Base-by-base conservation (phyloP, 2,888 invertebrate species). In the Dynastes tityus region DNA sequence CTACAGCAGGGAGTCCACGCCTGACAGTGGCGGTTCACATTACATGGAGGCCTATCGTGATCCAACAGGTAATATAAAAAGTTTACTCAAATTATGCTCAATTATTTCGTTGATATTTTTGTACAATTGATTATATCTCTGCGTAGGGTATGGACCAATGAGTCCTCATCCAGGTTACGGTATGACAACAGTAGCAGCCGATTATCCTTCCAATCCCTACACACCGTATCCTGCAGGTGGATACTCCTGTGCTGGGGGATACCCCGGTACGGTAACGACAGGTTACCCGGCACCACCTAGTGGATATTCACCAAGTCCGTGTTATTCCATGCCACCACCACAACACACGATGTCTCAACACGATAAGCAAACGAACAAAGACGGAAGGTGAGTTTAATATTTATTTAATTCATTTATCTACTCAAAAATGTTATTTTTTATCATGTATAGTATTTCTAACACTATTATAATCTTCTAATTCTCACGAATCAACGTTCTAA, bases 241-340 rank as follows among this genome's bases (percentile, higher is more conserved):
- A 45, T 88, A 88, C 76, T 86, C 86, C 9, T 86, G 87, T 78
- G 82, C 86, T 5, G 89, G 89, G 49, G 89, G 89, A 79, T 90
- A 90, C 84, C 90, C 89, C 80, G 91, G 89, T 78, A 89, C 90
- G 79, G 91, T 89, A 80, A 91, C 91, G 82, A 91, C 89, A 82
- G 90, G 89, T 81, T 93, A 93, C 88, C 93, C 92, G 0, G 91
- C 91, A 53, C 93, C 94, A 84, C 93, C 94, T 73, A 93, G 88
- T 51, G 80, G 78, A 80, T 95, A 95, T 88, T 93, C 94, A 75
- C 94, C 95, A 75, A 89, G 91, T 83, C 93, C 94, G 68, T 96
- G 96, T 86, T 96, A 96, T 90, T 95, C 95, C 86, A 96, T 96
- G 96, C 96, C 96, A 80, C 95, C 95, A 79, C 96, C 96, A 53